Evolutionary conservation across 1,140 invertebrate genomes (phyloP), one percentile per base, ranked within the genome.

Genomic region (Cylas formicarius): DNA sequence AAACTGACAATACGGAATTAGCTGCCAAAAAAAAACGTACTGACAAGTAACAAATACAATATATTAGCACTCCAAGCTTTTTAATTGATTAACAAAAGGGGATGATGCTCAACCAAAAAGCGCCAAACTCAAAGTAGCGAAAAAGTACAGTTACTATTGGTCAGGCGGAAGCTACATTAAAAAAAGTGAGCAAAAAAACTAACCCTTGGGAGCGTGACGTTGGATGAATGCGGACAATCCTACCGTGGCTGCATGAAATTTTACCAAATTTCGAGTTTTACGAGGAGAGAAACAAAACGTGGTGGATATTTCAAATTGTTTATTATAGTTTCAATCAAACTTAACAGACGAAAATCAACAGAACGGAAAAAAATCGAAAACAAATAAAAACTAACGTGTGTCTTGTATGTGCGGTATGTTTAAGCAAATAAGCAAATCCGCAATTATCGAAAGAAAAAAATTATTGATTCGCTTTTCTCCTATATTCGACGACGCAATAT

Each of bases 31-130:
- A 48, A 48, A 26, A 33, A 41, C 26, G 44, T 23, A 44, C 24
- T 33, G 46, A 19, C n/a, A n/a, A n/a, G n/a, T 33, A 35, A 52
- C 45, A 52, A 56, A 49, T 50, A 60, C 54, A 59, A 45, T 50
- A 63, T 65, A 65, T 65, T 65, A 65, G 63, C 63, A 65, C 63
- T 65, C 63, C 63, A 65, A 65, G 63, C 63, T n/a, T n/a, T n/a
- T n/a, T n/a, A n/a, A n/a, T n/a, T n/a, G n/a, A 56, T 52, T 56
- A 63, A 58, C 49, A 40, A 53, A 60, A 33, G 50, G 51, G 38
- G 35, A 33, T 27, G 29, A 41, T 23, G 20, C 22, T 29, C 10
- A 42, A 23, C 18, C 35, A 41, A 40, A 34, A 51, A 31, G 35
- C 35, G 41, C 23, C 19, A 45, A 39, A n/a, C 11, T 19, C 7